Percentiles rank a stretch among this genome's conserved stretches.
These are phyloP conservation scores for Schrankia costaestrigalis DNA, from an alignment of 2,888 invertebrate genomes.

Conservation along the genomic window DNA sequence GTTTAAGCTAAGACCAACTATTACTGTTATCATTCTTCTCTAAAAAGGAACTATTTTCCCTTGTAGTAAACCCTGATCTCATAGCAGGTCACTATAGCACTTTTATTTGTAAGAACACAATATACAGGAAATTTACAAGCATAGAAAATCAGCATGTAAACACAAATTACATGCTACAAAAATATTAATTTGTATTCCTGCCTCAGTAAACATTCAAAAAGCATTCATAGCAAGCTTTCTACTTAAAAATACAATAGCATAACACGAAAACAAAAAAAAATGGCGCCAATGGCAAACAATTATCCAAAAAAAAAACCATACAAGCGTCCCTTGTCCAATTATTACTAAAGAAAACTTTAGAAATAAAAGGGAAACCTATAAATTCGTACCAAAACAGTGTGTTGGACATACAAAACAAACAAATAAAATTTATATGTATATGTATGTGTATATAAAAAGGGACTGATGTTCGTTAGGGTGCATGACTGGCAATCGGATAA, in stretches of 20 bases:
- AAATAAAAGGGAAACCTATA: slow-evolving; percentile 57
- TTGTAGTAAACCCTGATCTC: too few species aligned
- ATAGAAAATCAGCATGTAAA: too few species aligned
- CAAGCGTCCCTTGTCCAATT: slow-evolving; percentile 32
- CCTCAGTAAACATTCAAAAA: too few species aligned
- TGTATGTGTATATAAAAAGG: slow-evolving; percentile 48
- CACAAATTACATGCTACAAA: too few species aligned
- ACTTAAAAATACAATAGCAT: neutral
- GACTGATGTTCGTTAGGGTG: slow-evolving; percentile 69
- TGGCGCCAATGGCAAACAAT: slow-evolving; percentile 22
- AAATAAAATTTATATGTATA: slow-evolving; percentile 48
- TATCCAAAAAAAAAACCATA: slow-evolving; percentile 30
- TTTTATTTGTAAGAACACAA: too few species aligned
- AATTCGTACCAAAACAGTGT: slow-evolving; percentile 56
- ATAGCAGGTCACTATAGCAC: too few species aligned
- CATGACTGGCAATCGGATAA: slow-evolving; percentile 75
- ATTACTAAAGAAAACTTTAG: slow-evolving; percentile 42
- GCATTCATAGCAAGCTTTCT: neutral
- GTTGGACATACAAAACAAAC: slow-evolving; percentile 60
- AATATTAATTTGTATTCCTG: too few species aligned
- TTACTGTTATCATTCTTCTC: too few species aligned
- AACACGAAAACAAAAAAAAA: slow-evolving; percentile 6
- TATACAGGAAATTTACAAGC: too few species aligned
- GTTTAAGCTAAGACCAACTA: too few species aligned
- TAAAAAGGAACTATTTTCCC: too few species aligned